Evolutionary conservation across 2,888 invertebrate genomes (phyloP).

Genomic region (Synanthedon myopaeformis): DNA sequence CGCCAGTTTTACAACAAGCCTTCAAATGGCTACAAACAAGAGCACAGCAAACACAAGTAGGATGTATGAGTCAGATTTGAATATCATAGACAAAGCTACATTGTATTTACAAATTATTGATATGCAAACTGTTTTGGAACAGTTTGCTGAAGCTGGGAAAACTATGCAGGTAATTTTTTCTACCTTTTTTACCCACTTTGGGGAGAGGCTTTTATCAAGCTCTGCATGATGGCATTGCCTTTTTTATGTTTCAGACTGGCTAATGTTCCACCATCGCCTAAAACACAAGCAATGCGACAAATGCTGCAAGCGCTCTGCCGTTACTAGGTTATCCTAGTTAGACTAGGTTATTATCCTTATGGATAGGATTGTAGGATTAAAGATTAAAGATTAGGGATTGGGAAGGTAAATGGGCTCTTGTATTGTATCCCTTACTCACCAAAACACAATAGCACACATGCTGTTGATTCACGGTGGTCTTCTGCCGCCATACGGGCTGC

Average conservation of each 20-base stretch:
- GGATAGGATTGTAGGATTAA: too few species aligned
- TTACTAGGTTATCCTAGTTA: too few species aligned
- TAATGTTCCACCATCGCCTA: too few species aligned
- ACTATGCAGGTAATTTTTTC: slow-evolving; percentile 75
- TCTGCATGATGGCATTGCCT: neutral
- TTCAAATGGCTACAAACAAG: slow-evolving; percentile 72
- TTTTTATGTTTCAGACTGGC: too few species aligned
- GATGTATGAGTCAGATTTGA: slow-evolving; percentile 56
- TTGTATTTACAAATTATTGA: slow-evolving; percentile 89
- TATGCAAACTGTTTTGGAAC: slow-evolving; percentile 76
- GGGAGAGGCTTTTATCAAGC: neutral
- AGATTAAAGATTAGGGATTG: too few species aligned
- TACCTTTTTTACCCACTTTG: neutral
- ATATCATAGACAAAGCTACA: slow-evolving; percentile 83
- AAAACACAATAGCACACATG: neutral
- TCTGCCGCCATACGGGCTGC: too few species aligned
- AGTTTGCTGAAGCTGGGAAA: slow-evolving; percentile 83
- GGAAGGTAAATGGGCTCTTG: too few species aligned
- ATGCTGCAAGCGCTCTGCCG: too few species aligned
- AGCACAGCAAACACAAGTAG: slow-evolving; percentile 30
- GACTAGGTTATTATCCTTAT: too few species aligned
- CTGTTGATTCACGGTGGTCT: neutral
- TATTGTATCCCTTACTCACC: too few species aligned
- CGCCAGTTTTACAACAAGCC: slow-evolving; percentile 79
- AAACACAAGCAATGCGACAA: too few species aligned